Base-by-base conservation (phyloP, 2,113 vertebrate genomes). In the Malurus cyaneus region DNA sequence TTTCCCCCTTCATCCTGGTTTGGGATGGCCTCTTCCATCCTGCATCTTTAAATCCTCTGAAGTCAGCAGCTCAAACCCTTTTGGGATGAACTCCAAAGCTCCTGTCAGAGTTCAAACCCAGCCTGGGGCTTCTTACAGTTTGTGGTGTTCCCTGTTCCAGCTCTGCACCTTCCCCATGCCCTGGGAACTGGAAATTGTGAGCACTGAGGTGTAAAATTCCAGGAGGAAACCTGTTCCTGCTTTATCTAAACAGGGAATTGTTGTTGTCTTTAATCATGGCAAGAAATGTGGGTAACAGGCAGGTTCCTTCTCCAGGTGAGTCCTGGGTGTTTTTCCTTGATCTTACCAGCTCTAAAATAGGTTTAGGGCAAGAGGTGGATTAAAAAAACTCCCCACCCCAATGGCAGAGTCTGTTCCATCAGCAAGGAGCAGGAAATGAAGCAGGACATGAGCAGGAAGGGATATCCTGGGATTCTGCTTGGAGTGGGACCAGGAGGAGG, bases 371-470 rank as follows among this genome's bases (percentile, higher is more conserved):
- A 42, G 9, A 42, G 12, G 3, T 42, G 65, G 53, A 24, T 76
- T 59, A 1, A 34, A 59, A 28, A 76, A 64, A 41, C n/a, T 73
- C 21, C 8, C n/a, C 4, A 11, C 2, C 23, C 8, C 11, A 1
- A 1, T 14, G 44, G 53, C 49, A 29, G 6, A 4, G 2, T 0
- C 25, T 49, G 1, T n/a, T 88, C 41, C 9, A 4, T 18, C 67
- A 57, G 59, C 4, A 2, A 15, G 62, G 54, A 29, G 4, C 15
- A 32, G 25, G 34, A 65, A 24, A 6, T 24, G 25, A 14, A 83
- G 67, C 34, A n/a, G 57, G 66, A 6, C 5, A 2, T 3, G 28
- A 3, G 31, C 19, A 13, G 79, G 82, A 23, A 49, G 24, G 57
- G 19, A 54, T 21, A 60, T 5, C 46, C 39, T 4, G 4, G 53